A percentile compares a stretch with the other conserved stretches of the same genome.
These are phyloP conservation scores for Brachionichthys hirsutus DNA, from an alignment of 2,113 vertebrate genomes.

Conservation along the genomic window DNA sequence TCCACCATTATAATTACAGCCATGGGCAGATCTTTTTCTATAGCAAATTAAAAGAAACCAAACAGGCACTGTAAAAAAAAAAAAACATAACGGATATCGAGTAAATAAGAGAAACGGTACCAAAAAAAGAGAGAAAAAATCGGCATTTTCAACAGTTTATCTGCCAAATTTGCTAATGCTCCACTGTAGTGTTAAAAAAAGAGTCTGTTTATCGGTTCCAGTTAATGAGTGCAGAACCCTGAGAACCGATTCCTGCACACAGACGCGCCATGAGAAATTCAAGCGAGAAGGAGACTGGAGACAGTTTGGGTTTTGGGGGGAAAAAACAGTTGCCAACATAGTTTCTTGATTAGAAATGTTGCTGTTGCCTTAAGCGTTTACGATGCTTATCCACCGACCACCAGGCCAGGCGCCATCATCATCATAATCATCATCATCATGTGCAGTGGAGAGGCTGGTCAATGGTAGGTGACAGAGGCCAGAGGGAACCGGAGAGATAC, in stretches of 20 bases:
- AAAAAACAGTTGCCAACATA: background rate
- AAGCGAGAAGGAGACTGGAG: slow-evolving; percentile 5
- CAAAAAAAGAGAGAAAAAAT: slow-evolving; percentile 16
- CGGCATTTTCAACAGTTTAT: slow-evolving; percentile 57
- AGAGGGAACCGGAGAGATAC: slow-evolving; percentile 36
- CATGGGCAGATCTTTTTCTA: slow-evolving; percentile 66
- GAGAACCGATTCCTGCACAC: slow-evolving; percentile 57
- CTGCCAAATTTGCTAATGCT: slow-evolving; percentile 71
- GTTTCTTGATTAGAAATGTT: slow-evolving; percentile 8
- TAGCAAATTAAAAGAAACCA: slow-evolving; percentile 75
- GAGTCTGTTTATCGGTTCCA: slow-evolving; percentile 61
- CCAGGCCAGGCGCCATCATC: slow-evolving; percentile 43
- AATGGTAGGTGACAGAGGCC: slow-evolving; percentile 61
- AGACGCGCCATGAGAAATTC: slow-evolving; percentile 55
- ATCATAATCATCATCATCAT: slow-evolving; percentile 46
- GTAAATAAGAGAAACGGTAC: slow-evolving; percentile 54
- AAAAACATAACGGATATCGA: slow-evolving; percentile 64
- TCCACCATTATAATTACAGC: slow-evolving; percentile 72
- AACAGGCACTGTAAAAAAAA: slow-evolving; percentile 68
- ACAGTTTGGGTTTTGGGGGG: slow-evolving; percentile 6
- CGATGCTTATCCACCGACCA: slow-evolving; percentile 40
- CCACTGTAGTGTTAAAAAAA: slow-evolving; percentile 63
- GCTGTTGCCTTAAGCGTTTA: slow-evolving; percentile 14
- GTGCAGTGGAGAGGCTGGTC: slow-evolving; percentile 51
- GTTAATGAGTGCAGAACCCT: slow-evolving; percentile 56